Base-by-base conservation (phyloP, 2,113 vertebrate genomes). In the Onychostruthus taczanowskii region DNA sequence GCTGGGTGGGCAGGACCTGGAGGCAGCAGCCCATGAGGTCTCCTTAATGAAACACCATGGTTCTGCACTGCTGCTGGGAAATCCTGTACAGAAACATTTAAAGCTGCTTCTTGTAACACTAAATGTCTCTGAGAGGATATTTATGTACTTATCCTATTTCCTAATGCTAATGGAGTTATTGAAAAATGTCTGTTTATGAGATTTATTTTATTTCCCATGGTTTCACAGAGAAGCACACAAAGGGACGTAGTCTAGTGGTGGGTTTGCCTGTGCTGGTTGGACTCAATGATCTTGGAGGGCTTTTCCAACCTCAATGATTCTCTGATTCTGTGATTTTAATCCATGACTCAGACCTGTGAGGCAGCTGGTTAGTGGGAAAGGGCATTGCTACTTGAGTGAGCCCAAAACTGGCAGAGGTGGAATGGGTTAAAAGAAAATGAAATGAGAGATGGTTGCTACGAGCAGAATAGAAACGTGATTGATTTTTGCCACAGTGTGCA, bases 391-490 rank as follows among this genome's bases (percentile, higher is more conserved):
- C 9, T 3, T 0, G 17, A 86, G 76, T 0, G 21, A 86, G 26
- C 35, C 44, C n/a, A 11, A 14, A 28, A 43, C 31, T 33, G 30
- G 7, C 12, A 26, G 49, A 39, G 14, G 33, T 20, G 15, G 73
- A 95, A 94, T 0, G 86, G 88, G 90, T 96, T 95, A 94, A 96
- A 92, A 86, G 75, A 70, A 75, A 86, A 93, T 22, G 3, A 90
- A 78, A 87, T 21, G 73, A 9, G 3, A 61, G 58, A 35, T 23
- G 73, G 92, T 78, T 94, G 95, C 83, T 92, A 92, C 0, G 49
- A 89, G 86, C 66, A 39, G 84, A 79, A 72, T 8, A 90, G 69
- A 90, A 96, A 81, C 0, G 6, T 72, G 92, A 94, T 67, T 84
- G 90, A 86, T 87, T 94, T 84, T 93, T 93, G 86, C 80, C 89